Evolutionary conservation across 2,888 invertebrate genomes (phyloP).

Genomic region (Stenotaenia linearis): DNA sequence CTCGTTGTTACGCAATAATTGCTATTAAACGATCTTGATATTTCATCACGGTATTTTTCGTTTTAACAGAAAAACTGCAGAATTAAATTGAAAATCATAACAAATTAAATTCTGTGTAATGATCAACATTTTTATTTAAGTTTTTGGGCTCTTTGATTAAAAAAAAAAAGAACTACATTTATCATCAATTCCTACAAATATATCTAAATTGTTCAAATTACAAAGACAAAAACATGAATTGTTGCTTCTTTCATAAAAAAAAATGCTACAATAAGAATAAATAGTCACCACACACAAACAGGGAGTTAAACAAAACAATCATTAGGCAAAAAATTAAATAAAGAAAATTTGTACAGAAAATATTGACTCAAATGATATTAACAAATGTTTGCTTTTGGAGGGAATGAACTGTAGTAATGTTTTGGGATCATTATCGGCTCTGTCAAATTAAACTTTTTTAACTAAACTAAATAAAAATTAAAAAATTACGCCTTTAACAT

Average conservation of each 20-base stretch:
- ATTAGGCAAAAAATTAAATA: background rate
- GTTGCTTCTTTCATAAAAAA: background rate
- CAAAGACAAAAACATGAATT: slow-evolving; percentile 9
- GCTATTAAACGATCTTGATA: no score
- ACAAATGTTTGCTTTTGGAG: background rate
- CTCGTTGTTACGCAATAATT: background rate
- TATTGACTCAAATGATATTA: background rate
- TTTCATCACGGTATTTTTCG: no score
- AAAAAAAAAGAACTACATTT: background rate
- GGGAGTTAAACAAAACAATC: background rate
- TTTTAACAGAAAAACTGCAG: no score
- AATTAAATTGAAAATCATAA: no score
- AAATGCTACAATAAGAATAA: background rate
- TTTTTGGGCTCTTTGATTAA: slow-evolving; percentile 4
- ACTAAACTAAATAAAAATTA: background rate
- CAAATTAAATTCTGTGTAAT: slow-evolving; percentile 1
- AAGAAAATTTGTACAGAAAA: background rate
- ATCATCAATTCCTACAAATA: slow-evolving; percentile 9
- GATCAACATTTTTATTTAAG: slow-evolving; percentile 9
- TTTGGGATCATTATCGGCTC: background rate
- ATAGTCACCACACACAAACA: slow-evolving; percentile 9
- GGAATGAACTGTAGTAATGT: background rate
- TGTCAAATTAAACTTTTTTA: no score
- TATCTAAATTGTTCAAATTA: background rate
- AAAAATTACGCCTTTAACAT: background rate